These are phyloP conservation scores for Drosophila willistoni DNA, from an alignment of 1,140 invertebrate genomes.

Conservation along the genomic window DNA sequence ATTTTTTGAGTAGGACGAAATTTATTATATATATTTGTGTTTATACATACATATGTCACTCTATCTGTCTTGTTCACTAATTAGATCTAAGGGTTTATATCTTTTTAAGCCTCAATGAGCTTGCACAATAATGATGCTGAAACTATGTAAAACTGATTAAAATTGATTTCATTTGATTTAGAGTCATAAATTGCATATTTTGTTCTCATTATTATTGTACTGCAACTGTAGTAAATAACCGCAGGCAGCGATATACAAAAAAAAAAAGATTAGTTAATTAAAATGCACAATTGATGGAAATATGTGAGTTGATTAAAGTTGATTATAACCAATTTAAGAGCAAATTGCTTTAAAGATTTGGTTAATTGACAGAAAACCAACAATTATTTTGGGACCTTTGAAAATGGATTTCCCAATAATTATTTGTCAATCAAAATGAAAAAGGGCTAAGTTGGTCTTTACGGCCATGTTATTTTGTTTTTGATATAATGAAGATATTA, in stretches of 20 bases:
- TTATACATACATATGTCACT: too few relatives aligned
- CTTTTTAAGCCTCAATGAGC: too few relatives aligned
- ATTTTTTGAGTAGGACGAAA: too few relatives aligned
- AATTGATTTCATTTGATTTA: conserved; percentile 10
- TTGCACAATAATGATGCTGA: conserved; percentile 2
- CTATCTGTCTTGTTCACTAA: too few relatives aligned
- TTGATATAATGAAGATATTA: too few relatives aligned
- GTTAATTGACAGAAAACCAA: not conserved
- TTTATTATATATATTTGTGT: too few relatives aligned
- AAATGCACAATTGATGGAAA: conserved; percentile 18
- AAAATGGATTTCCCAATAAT: too few relatives aligned
- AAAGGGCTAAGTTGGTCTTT: too few relatives aligned
- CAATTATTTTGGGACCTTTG: not conserved
- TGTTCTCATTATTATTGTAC: conserved; percentile 11
- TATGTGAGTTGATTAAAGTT: not conserved
- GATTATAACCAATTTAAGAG: not conserved
- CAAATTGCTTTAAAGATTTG: too few relatives aligned
- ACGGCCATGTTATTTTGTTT: too few relatives aligned
- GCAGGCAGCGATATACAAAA: not conserved
- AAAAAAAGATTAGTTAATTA: conserved; percentile 21
- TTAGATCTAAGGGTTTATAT: too few relatives aligned
- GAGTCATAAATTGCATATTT: conserved; percentile 25
- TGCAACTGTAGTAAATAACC: not conserved
- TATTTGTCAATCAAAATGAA: too few relatives aligned
- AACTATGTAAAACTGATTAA: conserved; percentile 32